phyloP scores from a whole-genome alignment of 1,140 invertebrate species.

The Homarus americanus region DNA sequence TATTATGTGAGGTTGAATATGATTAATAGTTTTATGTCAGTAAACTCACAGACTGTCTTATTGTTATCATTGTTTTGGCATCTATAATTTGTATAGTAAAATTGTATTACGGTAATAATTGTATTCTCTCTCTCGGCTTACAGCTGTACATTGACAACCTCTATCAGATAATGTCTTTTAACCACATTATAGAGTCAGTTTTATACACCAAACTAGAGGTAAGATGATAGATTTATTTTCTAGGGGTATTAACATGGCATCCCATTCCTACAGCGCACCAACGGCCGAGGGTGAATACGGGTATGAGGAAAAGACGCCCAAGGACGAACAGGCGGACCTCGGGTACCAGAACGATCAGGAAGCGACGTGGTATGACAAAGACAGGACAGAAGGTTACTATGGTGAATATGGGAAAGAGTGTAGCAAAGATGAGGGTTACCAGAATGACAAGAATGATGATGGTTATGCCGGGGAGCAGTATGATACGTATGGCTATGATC shows the following conservation, averaged over 20 bases:
- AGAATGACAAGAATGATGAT: conserved; percentile 71
- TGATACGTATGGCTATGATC: conserved; percentile 62
- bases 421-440: conserved; percentile 61
- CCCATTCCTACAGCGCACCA: conserved; percentile 15
- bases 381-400: conserved; percentile 57
- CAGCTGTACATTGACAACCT: no score
- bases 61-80: no score
- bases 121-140: no score
- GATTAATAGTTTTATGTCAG: no score
- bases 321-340: conserved; percentile 38
- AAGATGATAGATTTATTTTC: neutral
- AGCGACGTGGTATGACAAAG: conserved; percentile 57
- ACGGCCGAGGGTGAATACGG: neutral
- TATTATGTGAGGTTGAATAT: no score
- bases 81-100: no score
- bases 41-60: no score
- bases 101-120: no score
- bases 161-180: neutral
- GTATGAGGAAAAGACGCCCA: neutral
- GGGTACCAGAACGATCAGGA: conserved; percentile 67
- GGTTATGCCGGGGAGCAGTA: conserved; percentile 63
- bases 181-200: neutral
- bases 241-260: neutral
- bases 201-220: neutral
- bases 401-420: conserved; percentile 58